phyloP scores from a whole-genome alignment of 2,888 invertebrate species.

The Belgica antarctica region DNA sequence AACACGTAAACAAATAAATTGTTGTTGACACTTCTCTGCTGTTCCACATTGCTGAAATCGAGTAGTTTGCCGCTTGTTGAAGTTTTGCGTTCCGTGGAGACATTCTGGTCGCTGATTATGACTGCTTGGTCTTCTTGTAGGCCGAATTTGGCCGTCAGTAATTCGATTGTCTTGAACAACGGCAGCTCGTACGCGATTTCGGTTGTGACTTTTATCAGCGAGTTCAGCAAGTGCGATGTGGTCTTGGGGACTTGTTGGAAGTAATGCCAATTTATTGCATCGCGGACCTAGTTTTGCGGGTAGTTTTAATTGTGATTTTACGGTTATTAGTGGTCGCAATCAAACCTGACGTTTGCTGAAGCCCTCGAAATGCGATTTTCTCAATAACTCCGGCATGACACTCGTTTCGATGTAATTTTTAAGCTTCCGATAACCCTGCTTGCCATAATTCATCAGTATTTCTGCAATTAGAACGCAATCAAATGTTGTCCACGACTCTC shows the following conservation, averaged over 20 bases:
- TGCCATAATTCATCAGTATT: slow-evolving; percentile 22
- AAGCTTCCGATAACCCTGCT: slow-evolving; percentile 55
- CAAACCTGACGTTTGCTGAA: slow-evolving; percentile 48
- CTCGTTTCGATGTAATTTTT: slow-evolving; percentile 60
- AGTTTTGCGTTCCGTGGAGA: not conserved
- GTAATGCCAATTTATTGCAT: slow-evolving; percentile 53
- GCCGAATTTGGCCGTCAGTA: slow-evolving; percentile 45
- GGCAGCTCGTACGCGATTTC: slow-evolving; percentile 53
- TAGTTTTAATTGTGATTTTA: not conserved
- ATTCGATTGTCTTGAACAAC: slow-evolving; percentile 50
- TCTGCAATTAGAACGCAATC: slow-evolving; percentile 29
- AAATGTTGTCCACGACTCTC: too few species aligned
- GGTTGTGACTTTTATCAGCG: slow-evolving; percentile 52
- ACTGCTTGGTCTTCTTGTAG: not conserved
- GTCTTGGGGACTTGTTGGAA: slow-evolving; percentile 49
- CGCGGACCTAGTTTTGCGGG: slow-evolving; percentile 38
- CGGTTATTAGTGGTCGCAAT: not conserved
- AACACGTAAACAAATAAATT: slow-evolving; percentile 52
- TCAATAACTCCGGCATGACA: slow-evolving; percentile 61
- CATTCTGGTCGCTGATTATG: slow-evolving; percentile 29
- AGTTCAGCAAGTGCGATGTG: slow-evolving; percentile 49
- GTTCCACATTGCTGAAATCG: slow-evolving; percentile 1
- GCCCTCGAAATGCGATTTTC: slow-evolving; percentile 53
- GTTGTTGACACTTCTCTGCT: slow-evolving; percentile 36
- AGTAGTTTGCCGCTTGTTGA: slow-evolving; percentile 25